Conservation (phyloP, 1,140 invertebrate genomes). For the Trachymyrmex septentrionalis region DNA sequence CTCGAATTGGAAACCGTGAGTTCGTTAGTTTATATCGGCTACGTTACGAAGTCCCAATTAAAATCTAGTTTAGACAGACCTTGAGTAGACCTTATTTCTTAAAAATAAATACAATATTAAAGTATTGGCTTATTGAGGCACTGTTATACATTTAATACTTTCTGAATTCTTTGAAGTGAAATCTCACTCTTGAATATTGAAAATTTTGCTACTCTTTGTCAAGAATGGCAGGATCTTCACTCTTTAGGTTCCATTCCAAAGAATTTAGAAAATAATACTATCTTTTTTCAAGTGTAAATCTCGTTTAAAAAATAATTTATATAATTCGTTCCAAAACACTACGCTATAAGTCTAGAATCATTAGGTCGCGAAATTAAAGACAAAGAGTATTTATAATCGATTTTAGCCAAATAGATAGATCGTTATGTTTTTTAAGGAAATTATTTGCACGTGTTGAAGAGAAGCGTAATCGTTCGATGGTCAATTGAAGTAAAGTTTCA, state of each 20-base stretch:
- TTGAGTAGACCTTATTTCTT: slow-evolving; percentile 29
- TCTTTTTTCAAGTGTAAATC: background rate
- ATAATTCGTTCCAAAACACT: background rate
- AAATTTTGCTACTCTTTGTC: no score
- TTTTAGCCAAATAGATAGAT: background rate
- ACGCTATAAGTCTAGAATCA: background rate
- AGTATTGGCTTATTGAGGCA: background rate
- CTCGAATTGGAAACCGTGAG: slow-evolving; percentile 71
- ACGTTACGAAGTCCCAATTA: slow-evolving; percentile 29
- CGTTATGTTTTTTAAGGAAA: background rate
- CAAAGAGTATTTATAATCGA: background rate
- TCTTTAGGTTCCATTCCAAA: no score
- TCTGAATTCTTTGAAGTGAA: background rate
- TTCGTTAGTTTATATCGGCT: slow-evolving; percentile 55
- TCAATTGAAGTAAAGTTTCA: background rate
- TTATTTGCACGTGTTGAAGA: slow-evolving; percentile 3
- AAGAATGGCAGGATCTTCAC: no score
- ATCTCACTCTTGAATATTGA: no score
- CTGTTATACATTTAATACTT: background rate
- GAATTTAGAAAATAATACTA: background rate
- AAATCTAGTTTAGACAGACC: slow-evolving; percentile 8
- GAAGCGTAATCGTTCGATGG: slow-evolving; percentile 24
- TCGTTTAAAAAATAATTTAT: background rate
- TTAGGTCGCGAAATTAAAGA: background rate
- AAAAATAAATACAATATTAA: background rate